Evolutionary conservation across 2,888 invertebrate species (phyloP), one percentile per base, ranked within the genome.

Genomic region (Nemoura dubitans): DNA sequence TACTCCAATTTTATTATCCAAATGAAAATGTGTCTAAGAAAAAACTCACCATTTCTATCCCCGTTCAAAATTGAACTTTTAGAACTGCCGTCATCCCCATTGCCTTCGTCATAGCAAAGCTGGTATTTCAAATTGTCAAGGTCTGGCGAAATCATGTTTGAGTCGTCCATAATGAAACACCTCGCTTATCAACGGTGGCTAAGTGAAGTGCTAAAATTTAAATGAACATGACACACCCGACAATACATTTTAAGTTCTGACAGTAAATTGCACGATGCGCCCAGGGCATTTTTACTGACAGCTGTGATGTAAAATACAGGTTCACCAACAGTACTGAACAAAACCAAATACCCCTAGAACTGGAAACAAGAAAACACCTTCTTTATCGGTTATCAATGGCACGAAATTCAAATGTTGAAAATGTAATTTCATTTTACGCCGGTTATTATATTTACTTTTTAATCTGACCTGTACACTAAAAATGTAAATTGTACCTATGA

Each of bases 71-170:
- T 30, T 25, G 43, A 83, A 83, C 43, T 25, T 42, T 83, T 83
- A 2, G 87, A 87, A 59, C 87, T 87, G 86, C 87, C 87, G 7
- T 87, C 87, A 76, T 88, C 88, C 25, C 87, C 88, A 85, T 88
- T 86, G 59, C 59, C 59, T n/a, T 85, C 86, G 26, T 88, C 88
- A 26, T 36, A 83, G 26, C 26, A 26, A 3, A 78, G 78, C 28
- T 6, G 5, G 25, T 78, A 78, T 27, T 78, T 78, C 78, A 27
- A 14, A 27, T 27, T 78, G n/a, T 78, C 78, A 3, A 78, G 27
- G n/a, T 78, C 78, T 10, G 78, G 78, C 3, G 26, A 28, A 21
- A 25, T 28, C 28, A 78, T 21, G 28, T 27, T 78, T 27, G 28
- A 27, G 14, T 78, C 78, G 14, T 78, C 26, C 78, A 78, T 78